Base-by-base conservation (phyloP, 2,797 vertebrate genomes). In the Xiphophorus birchmanni region DNA sequence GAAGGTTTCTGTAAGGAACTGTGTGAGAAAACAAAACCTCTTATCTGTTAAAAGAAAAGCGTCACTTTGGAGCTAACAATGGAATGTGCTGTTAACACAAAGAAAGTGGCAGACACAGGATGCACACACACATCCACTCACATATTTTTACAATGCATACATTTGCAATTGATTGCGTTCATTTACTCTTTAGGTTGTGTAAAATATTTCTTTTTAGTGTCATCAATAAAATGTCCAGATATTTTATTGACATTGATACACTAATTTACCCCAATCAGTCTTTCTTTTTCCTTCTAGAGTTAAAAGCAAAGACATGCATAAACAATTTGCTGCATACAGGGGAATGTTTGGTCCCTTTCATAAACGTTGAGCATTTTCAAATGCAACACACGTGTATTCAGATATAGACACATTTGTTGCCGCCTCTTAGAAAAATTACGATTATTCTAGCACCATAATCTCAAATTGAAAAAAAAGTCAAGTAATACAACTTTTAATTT, bases 51-150 rank as follows among this genome's bases (percentile, higher is more conserved):
- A 79, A 83, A 82, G 73, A 72, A 80, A 82, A 90, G 90, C 79
- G 87, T 83, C 82, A 87, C 76, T 87, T 84, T 80, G 77, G 74
- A 78, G 75, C 76, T 67, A 87, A 87, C 90, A 86, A 79, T 87
- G 84, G 87, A 92, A 93, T 90, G 87, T 89, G 87, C 84, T 90
- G 37, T 90, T 87, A 82, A 90, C 13, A 4, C 74, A 40, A 79
- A 52, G 58, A 85, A 85, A 87, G 74, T 80, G 89, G 76, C 79
- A 90, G 60, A 83, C 79, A 86, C 86, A 92, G 86, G 87, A 91
- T 81, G 69, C 58, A 42, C 78, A 60, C 74, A 82, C 72, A 81
- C 72, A 58, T 47, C 35, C 76, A 54, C 75, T 73, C 47, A 47
- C 69, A 52, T 32, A 60, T 48, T 67, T 65, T 82, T 32, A 77